These are phyloP conservation scores for Pollenia griseotomentosa DNA, from an alignment of 2,888 invertebrate species.

Conservation along the genomic window DNA sequence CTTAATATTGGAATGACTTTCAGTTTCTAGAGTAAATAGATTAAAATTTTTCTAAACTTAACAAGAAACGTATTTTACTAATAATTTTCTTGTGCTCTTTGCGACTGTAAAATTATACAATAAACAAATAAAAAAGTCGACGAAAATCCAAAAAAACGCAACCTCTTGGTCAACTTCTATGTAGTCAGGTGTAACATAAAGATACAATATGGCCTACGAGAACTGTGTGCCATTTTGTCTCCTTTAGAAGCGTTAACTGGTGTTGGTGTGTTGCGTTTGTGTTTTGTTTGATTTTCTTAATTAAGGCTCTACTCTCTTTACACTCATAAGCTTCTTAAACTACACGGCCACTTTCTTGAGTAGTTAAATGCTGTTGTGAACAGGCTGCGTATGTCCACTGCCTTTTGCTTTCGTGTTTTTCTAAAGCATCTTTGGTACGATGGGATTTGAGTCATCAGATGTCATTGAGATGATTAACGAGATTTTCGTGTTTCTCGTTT, in stretches of 20 bases:
- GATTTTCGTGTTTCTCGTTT: constrained; percentile 70
- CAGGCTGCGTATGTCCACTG: not conserved
- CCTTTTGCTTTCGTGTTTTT: not conserved
- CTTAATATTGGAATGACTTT: too few species aligned
- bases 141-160: not conserved
- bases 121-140: constrained; percentile 39
- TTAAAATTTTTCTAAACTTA: not conserved
- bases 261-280: not conserved
- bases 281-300: constrained; percentile 47
- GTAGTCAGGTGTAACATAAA: constrained; percentile 23
- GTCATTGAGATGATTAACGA: constrained; percentile 74
- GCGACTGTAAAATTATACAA: constrained; percentile 53
- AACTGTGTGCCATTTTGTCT: constrained; percentile 1
- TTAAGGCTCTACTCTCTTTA: constrained; percentile 53
- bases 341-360: constrained; percentile 53
- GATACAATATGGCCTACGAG: not conserved
- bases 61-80: not conserved
- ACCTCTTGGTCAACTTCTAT: constrained; percentile 16
- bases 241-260: not conserved
- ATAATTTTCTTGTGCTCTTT: not conserved
- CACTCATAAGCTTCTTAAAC: constrained; percentile 65
- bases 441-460: constrained; percentile 65
- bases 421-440: constrained; percentile 36
- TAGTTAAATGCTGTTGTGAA: constrained; percentile 33
- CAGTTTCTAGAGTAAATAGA: not conserved